Conservation (phyloP, 2,113 vertebrate genomes). For the Ornithorhynchus anatinus region DNA sequence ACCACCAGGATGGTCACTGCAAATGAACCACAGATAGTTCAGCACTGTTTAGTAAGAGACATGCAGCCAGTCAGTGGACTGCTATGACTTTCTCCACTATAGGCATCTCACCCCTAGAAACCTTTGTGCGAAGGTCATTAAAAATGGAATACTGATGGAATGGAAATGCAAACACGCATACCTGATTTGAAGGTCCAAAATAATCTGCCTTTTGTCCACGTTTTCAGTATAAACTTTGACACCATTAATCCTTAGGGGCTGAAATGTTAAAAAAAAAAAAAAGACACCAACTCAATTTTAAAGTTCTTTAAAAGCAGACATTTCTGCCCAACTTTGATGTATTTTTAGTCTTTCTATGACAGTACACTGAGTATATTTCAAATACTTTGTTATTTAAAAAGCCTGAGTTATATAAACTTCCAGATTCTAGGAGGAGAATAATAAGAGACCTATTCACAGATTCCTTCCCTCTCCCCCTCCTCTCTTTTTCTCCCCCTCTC, state of each 20-base stretch:
- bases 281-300: not conserved
- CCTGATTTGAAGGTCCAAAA: constrained; percentile 98
- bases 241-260: constrained; percentile 94
- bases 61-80: too few relatives aligned
- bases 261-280: constrained; percentile 18
- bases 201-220: constrained; percentile 95
- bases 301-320: not conserved
- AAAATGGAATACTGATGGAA: not conserved
- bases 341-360: not conserved
- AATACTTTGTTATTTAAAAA: not conserved
- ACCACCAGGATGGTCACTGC: too few relatives aligned
- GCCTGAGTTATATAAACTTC: not conserved
- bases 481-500: too few relatives aligned
- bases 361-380: not conserved
- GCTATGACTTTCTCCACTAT: too few relatives aligned
- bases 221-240: constrained; percentile 98
- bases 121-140: too few relatives aligned
- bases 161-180: constrained; percentile 56
- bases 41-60: too few relatives aligned
- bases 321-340: not conserved
- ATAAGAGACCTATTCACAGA: too few relatives aligned
- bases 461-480: too few relatives aligned
- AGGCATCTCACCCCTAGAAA: too few relatives aligned
- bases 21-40: too few relatives aligned
- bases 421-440: too few relatives aligned